phyloP scores from a whole-genome alignment of 2,797 vertebrate genomes.

The Poecile montanus region DNA sequence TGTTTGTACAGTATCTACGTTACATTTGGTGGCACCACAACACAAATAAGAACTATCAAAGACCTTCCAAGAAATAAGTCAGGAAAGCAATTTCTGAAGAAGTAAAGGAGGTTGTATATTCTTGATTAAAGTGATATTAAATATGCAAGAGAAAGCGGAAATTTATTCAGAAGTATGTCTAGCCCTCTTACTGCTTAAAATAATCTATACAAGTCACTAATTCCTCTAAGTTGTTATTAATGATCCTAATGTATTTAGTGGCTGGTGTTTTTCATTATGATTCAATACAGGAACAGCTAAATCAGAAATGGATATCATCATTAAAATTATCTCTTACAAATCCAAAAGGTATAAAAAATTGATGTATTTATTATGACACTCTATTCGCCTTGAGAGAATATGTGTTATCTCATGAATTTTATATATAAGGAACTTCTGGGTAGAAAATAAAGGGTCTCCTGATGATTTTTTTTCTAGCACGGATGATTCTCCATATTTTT shows the following conservation, averaged over 20 bases:
- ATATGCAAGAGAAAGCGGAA: neutral
- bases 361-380: neutral
- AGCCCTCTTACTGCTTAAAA: neutral
- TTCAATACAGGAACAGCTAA: neutral
- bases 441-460: neutral
- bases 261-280: neutral
- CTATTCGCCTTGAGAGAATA: neutral
- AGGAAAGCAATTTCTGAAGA: neutral
- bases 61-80: neutral
- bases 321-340: neutral
- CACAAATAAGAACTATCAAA: neutral
- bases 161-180: neutral
- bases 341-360: neutral
- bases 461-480: neutral
- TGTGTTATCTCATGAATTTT: neutral
- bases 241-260: neutral
- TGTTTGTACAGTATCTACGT: neutral
- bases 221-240: neutral
- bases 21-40: neutral
- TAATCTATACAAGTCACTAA: neutral
- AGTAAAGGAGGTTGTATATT: neutral
- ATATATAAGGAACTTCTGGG: neutral
- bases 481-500: neutral
- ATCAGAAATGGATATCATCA: neutral
- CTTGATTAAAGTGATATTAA: neutral